These are phyloP conservation scores for Hemithea aestivaria DNA, from an alignment of 2,888 invertebrate genomes.

Conservation along the genomic window DNA sequence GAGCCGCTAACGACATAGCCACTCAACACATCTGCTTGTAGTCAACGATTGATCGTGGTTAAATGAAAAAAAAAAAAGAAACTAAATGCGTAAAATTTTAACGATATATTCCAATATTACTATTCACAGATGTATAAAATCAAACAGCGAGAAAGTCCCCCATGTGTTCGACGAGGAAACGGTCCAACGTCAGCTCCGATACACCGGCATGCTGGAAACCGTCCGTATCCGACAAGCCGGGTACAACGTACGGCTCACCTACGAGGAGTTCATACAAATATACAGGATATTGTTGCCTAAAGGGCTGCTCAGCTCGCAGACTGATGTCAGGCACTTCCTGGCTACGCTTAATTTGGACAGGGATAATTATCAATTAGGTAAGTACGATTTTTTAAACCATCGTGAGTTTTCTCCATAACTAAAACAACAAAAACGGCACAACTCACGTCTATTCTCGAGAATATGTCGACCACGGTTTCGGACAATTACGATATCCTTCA, in stretches of 20 bases:
- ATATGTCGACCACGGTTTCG: too few species aligned
- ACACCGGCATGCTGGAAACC: constrained; percentile 98
- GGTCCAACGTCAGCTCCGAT: constrained; percentile 90
- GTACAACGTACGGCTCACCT: constrained; percentile 95
- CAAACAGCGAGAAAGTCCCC: constrained; percentile 94
- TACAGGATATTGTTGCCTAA: constrained; percentile 94
- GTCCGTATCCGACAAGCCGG: constrained; percentile 96
- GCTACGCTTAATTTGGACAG: constrained; percentile 90
- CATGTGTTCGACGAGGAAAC: constrained; percentile 96
- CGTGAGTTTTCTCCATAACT: too few species aligned
- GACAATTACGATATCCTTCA: too few species aligned
- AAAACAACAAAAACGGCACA: too few species aligned
- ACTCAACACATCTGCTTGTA: too few species aligned
- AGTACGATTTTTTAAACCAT: constrained; percentile 22
- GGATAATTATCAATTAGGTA: constrained; percentile 93
- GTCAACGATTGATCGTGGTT: too few species aligned
- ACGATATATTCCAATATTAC: not conserved
- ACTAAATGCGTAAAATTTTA: too few species aligned
- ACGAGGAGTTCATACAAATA: constrained; percentile 95
- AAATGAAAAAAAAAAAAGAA: too few species aligned
- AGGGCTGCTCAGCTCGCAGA: constrained; percentile 90
- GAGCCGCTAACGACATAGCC: too few species aligned
- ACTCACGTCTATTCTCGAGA: too few species aligned
- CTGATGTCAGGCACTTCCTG: constrained; percentile 91
- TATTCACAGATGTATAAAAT: constrained; percentile 91